Conservation (phyloP, 2,113 vertebrate genomes). For the Cynoglossus semilaevis region DNA sequence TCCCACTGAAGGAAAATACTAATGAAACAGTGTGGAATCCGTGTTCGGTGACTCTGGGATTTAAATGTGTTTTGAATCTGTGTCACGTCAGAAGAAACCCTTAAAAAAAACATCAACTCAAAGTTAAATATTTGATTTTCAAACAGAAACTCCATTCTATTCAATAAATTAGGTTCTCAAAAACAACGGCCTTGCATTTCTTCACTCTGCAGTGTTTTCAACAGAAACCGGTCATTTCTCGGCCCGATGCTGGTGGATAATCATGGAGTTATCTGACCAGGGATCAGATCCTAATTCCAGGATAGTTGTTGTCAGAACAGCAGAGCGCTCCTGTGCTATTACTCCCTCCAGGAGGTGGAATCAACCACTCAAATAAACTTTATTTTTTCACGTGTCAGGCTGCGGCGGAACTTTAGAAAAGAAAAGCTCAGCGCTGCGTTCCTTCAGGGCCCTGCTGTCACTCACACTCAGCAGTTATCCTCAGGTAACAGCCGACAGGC, state of each 20-base stretch:
- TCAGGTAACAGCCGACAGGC: constrained; percentile 1
- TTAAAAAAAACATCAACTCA: constrained; percentile 12
- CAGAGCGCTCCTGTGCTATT: constrained; percentile 13
- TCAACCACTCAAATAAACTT: constrained; percentile 15
- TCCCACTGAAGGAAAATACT: constrained; percentile 13
- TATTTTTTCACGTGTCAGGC: constrained; percentile 5
- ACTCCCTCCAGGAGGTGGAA: constrained; percentile 37
- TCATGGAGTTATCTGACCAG: constrained; percentile 9
- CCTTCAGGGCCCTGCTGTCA: constrained; percentile 23
- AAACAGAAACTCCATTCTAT: no score
- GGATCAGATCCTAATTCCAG: constrained; percentile 19
- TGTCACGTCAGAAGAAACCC: constrained; percentile 15
- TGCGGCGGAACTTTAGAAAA: no score
- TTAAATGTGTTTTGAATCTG: constrained; percentile 29
- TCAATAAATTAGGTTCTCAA: no score
- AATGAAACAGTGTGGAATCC: constrained; percentile 23
- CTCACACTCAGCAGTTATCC: constrained; percentile 7
- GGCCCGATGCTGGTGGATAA: constrained; percentile 14
- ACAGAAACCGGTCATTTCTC: constrained; percentile 15
- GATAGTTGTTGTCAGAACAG: constrained; percentile 25
- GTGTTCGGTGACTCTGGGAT: constrained; percentile 15
- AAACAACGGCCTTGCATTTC: constrained; percentile 9
- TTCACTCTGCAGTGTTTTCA: constrained; percentile 6
- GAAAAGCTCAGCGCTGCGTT: neutral
- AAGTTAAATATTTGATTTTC: constrained; percentile 4